Base-by-base conservation (phyloP, 37 sponge, comb jelly and placozoan species). In the Hexactinellida sp. region DNA sequence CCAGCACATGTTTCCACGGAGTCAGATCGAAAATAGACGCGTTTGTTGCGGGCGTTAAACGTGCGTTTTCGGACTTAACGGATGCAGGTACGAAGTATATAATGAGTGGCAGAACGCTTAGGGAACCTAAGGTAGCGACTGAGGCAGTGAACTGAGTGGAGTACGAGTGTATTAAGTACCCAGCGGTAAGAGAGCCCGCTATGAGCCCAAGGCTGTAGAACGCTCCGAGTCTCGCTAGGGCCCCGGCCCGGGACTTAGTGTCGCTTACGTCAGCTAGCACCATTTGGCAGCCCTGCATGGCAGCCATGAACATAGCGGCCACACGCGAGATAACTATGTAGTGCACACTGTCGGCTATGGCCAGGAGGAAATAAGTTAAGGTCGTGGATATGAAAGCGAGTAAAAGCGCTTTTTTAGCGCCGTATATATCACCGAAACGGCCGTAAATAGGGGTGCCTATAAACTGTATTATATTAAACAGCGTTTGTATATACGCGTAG, bases 401-500 rank as follows among this genome's bases (percentile, higher is more conserved):
- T 10, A 63, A n/a, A 63, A 63, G 76, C 3, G 76, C 76, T 23
- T 25, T 63, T 63, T 63, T 63, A 7, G 76, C 76, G 13, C 76
- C 76, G 30, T 63, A 63, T n/a, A 63, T 25, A 63, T 63, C 76
- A 25, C 76, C 76, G 13, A 63, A 63, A 7, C 76, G 76, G 34
- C 76, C 76, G 13, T 63, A 63, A 63, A 63, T 63, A n/a, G 76
- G 76, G 13, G 76, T 25, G 13, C 76, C 76, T 25, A 63, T 7
- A 23, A 63, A 63, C 30, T 63, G 76, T 25, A 63, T 63, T 3
- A 63, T 63, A 63, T 63, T 63, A 28, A 63, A 63, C 3, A 63
- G 76, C 25, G 76, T 63, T 63, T 63, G 76, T 63, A 63, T 63
- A 23, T 63, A 63, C 3, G 76, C 76, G 30, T 63, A 63, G 76